A percentile compares a stretch with the other conserved stretches of the same genome.
phyloP scores from a whole-genome alignment of 2,888 invertebrate species.

The Aricia artaxerxes region DNA sequence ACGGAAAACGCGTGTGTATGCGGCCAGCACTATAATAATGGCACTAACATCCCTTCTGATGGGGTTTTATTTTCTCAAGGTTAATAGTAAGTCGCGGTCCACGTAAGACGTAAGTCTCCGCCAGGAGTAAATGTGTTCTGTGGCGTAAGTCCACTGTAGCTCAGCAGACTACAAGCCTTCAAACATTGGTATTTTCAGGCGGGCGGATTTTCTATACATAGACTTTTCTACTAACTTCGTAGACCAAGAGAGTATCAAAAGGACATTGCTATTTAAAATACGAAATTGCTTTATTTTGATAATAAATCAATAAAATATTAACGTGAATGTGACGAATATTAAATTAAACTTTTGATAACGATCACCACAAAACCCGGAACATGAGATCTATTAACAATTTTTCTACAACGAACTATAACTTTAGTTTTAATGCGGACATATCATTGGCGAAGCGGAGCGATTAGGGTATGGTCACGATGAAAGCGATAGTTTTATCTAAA shows the following conservation, averaged over 20 bases:
- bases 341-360: conserved; percentile 43
- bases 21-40: too few species aligned
- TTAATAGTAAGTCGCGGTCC: too few species aligned
- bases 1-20: too few species aligned
- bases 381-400: conserved; percentile 63
- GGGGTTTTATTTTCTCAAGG: too few species aligned
- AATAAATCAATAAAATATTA: conserved; percentile 22
- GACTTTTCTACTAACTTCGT: too few species aligned
- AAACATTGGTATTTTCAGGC: too few species aligned
- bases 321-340: conserved; percentile 34
- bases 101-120: too few species aligned
- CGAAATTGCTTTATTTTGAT: background rate
- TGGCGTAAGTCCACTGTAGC: too few species aligned
- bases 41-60: too few species aligned
- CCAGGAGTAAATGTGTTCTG: too few species aligned
- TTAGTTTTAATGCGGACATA: conserved; percentile 31
- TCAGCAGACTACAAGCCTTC: too few species aligned
- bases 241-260: background rate
- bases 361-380: conserved; percentile 61
- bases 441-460: conserved; percentile 52
- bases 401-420: conserved; percentile 52
- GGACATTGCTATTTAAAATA: background rate
- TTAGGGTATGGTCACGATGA: conserved; percentile 22
- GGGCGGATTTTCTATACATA: background rate
- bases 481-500: background rate